phyloP scores from a whole-genome alignment of 2,113 vertebrate species.

The Hyaena hyaena region DNA sequence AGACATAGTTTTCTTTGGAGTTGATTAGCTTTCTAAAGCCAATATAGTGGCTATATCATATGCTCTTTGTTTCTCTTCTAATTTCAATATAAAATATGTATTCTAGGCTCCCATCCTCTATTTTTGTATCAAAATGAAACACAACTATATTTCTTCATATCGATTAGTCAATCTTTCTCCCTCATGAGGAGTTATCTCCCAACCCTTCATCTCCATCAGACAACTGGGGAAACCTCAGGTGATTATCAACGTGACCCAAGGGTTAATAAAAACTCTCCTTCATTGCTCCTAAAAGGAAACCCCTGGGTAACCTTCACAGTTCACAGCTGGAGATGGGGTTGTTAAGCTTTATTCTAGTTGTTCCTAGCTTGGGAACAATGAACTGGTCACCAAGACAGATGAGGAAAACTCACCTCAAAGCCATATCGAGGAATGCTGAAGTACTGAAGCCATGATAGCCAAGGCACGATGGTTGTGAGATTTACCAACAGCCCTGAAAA shows the following conservation, averaged over 20 bases:
- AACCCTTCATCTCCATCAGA: neutral
- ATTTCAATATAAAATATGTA: neutral
- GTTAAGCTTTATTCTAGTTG: neutral
- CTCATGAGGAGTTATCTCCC: neutral
- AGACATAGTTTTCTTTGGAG: neutral
- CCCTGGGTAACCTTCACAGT: neutral
- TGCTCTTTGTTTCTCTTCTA: neutral
- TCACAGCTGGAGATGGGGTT: neutral
- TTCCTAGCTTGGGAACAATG: neutral
- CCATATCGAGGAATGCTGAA: slow-evolving; percentile 94
- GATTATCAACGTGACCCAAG: neutral
- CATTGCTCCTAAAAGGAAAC: neutral
- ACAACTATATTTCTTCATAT: neutral
- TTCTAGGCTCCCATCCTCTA: neutral
- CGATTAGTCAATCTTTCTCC: neutral
- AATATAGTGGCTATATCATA: neutral
- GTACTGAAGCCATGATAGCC: slow-evolving; percentile 95
- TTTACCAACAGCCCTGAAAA: slow-evolving; percentile 95
- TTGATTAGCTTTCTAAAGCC: neutral
- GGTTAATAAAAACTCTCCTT: neutral
- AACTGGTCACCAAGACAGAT: neutral
- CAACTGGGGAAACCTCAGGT: neutral
- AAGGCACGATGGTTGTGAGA: slow-evolving; percentile 86
- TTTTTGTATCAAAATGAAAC: neutral
- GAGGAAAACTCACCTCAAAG: slow-evolving; percentile 86